Percentiles rank a stretch among this genome's conserved stretches.
phyloP scores from a whole-genome alignment of 2,797 vertebrate species.

The Lacerta viridis region DNA sequence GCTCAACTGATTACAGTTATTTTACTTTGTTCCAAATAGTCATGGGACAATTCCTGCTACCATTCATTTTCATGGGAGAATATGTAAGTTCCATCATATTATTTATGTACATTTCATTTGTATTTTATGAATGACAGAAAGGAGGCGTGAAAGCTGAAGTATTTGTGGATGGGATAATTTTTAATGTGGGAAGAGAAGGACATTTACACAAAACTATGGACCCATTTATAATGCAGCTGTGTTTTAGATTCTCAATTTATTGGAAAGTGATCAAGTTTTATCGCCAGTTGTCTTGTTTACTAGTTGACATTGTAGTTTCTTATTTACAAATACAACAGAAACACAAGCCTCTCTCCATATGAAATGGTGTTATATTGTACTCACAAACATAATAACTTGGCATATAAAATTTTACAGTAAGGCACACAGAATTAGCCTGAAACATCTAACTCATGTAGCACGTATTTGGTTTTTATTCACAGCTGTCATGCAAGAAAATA shows the following conservation, averaged over 20 bases:
- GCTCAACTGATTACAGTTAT: not conserved
- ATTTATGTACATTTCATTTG: not conserved
- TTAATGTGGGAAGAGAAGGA: not conserved
- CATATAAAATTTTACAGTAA: too few species aligned
- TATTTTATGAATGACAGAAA: not conserved
- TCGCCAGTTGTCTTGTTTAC: not conserved
- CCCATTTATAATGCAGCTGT: slow-evolving; percentile 1
- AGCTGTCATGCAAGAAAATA: not conserved
- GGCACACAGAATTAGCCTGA: too few species aligned
- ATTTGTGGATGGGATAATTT: not conserved
- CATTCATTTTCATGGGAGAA: not conserved
- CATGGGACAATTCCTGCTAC: not conserved
- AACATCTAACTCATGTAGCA: too few species aligned
- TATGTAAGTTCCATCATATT: not conserved
- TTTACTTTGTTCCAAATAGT: not conserved
- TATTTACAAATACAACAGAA: not conserved
- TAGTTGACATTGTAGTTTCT: slow-evolving; percentile 26
- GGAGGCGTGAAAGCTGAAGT: not conserved
- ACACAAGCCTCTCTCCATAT: too few species aligned
- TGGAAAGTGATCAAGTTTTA: slow-evolving; percentile 9
- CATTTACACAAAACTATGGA: not conserved
- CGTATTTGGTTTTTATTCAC: not conserved
- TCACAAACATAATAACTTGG: too few species aligned
- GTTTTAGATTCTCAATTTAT: slow-evolving; percentile 8
- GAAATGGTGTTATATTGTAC: too few species aligned